These are phyloP conservation scores for Allacma fusca DNA, from an alignment of 2,888 invertebrate species.

Conservation along the genomic window DNA sequence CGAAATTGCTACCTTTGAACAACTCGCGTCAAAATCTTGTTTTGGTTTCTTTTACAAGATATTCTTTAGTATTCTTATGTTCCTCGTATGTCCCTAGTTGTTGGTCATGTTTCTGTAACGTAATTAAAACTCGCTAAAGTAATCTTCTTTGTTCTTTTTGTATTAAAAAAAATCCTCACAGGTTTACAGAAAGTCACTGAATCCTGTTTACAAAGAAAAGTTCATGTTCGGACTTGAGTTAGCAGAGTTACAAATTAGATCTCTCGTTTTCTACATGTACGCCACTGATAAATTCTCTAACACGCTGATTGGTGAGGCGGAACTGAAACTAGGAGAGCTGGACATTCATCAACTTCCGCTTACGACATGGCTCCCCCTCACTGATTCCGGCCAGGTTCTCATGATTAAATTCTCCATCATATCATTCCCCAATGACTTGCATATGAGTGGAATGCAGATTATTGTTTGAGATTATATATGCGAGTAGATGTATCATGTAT, in stretches of 20 bases:
- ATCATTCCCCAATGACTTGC: background rate
- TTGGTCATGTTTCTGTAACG: too few species aligned
- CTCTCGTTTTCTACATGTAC: conserved; percentile 75
- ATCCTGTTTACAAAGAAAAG: conserved; percentile 80
- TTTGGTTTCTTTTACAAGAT: too few species aligned
- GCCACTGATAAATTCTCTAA: conserved; percentile 72
- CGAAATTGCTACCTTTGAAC: background rate
- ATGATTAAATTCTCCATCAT: background rate
- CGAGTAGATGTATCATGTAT: too few species aligned
- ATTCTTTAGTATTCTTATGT: too few species aligned
- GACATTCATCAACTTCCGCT: conserved; percentile 71
- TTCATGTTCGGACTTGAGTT: conserved; percentile 74
- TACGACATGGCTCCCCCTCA: conserved; percentile 80
- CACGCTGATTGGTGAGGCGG: conserved; percentile 74
- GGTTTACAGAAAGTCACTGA: conserved; percentile 74
- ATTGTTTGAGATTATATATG: too few species aligned
- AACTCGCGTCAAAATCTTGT: too few species aligned
- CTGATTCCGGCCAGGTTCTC: conserved; percentile 74
- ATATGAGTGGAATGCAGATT: too few species aligned
- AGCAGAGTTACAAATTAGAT: conserved; percentile 69
- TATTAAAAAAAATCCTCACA: conserved; percentile 63
- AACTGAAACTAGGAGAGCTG: conserved; percentile 73
- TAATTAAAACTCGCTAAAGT: too few species aligned
- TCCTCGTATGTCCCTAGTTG: too few species aligned
- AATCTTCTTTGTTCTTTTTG: too few species aligned